phyloP scores from a whole-genome alignment of 2,113 vertebrate genomes.

The Oreochromis spilurus region DNA sequence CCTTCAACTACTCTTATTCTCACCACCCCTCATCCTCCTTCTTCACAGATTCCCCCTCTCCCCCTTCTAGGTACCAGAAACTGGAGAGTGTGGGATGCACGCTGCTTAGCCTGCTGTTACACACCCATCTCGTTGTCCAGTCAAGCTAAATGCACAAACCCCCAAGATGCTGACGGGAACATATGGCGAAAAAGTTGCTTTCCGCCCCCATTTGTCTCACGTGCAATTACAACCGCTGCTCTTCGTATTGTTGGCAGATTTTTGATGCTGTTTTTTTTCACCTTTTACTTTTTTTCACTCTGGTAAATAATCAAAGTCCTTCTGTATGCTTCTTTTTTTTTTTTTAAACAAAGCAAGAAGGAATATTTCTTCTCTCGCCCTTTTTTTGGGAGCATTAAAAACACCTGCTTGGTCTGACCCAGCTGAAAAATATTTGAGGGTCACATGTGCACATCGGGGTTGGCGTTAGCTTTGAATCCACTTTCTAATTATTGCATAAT shows the following conservation, averaged over 20 bases:
- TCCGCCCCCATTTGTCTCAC: not conserved
- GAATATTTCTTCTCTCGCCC: not conserved
- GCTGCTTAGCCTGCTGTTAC: conserved; percentile 18
- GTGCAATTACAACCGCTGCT: not conserved
- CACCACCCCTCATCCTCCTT: not conserved
- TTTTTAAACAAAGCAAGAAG: not conserved
- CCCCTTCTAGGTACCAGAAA: not conserved
- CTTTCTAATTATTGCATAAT: not conserved
- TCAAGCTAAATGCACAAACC: conserved; percentile 29
- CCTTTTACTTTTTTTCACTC: not conserved
- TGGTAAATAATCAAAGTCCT: not conserved
- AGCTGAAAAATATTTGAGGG: not conserved
- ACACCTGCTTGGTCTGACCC: not conserved
- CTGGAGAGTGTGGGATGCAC: conserved; percentile 5
- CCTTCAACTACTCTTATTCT: not conserved
- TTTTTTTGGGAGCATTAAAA: not conserved
- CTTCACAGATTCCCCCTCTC: not conserved
- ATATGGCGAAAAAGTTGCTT: conserved; percentile 22
- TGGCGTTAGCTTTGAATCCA: not conserved
- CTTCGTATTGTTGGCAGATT: not conserved
- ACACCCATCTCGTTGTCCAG: not conserved
- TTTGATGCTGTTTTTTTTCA: not conserved
- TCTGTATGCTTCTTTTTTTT: not conserved
- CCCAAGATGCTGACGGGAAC: conserved; percentile 15
- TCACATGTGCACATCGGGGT: not conserved